A percentile compares a stretch with the other conserved stretches of the same genome.
Evolutionary conservation across 2,888 invertebrate species (phyloP).

Genomic region (Andrena praecox): DNA sequence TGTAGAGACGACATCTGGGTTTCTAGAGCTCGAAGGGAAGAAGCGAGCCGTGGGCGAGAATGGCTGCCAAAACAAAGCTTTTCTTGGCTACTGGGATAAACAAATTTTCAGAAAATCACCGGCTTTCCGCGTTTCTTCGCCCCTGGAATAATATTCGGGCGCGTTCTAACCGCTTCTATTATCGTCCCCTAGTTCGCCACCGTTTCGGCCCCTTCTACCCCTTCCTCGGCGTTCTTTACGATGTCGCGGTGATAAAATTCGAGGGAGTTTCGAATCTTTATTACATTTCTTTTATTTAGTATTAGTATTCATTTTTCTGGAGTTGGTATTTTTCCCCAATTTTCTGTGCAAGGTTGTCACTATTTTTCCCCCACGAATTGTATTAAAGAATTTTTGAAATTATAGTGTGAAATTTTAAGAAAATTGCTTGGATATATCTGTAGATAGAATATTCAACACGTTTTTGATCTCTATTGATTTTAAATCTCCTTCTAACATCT

Average conservation of each 20-base stretch:
- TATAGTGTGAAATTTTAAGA: background rate
- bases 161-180: constrained; percentile 21
- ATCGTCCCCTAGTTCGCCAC: background rate
- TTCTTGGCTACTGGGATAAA: constrained; percentile 66
- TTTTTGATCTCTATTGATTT: background rate
- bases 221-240: background rate
- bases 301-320: no score
- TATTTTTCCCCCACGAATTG: no score
- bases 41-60: constrained; percentile 33
- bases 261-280: no score
- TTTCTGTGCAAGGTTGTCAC: no score
- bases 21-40: constrained; percentile 33
- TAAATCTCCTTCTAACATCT: no score
- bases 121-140: constrained; percentile 27
- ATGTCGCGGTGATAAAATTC: background rate
- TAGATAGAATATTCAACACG: background rate
- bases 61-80: constrained; percentile 70
- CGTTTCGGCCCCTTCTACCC: background rate
- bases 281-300: no score
- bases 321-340: no score
- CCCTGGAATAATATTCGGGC: constrained; percentile 29
- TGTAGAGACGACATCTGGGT: constrained; percentile 65
- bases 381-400: no score
- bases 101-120: constrained; percentile 57
- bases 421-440: background rate